phyloP scores from a whole-genome alignment of 2,113 vertebrate species.

The Ranitomeya imitator region DNA sequence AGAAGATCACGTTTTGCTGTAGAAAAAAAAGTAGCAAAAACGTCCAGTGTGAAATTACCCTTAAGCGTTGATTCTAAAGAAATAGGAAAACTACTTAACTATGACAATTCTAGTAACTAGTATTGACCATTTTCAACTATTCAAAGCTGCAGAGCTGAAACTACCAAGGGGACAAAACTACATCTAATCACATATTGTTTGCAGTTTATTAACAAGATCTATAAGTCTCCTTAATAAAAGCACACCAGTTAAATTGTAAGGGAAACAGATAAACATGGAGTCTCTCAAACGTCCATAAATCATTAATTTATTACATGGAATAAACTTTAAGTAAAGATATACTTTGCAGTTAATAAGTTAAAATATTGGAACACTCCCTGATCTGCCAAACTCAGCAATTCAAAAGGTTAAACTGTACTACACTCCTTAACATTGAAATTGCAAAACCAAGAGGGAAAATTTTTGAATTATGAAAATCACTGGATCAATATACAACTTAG shows the following conservation, averaged over 20 bases:
- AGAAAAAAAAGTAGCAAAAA: no score
- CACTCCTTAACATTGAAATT: no score
- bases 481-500: no score
- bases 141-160: background rate
- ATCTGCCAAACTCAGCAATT: conserved; percentile 19
- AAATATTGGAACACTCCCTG: background rate
- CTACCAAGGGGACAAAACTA: background rate
- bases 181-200: background rate
- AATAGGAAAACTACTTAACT: background rate
- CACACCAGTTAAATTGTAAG: background rate
- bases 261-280: background rate
- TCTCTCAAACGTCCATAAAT: background rate
- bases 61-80: background rate
- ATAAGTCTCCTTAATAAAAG: background rate
- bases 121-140: background rate
- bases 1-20: no score
- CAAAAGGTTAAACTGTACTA: conserved; percentile 7
- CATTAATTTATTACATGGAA: conserved; percentile 19
- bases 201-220: background rate
- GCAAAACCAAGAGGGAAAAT: no score
- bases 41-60: no score
- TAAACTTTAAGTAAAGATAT: background rate
- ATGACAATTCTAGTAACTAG: background rate
- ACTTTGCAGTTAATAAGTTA: conserved; percentile 31
- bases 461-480: no score